phyloP scores from a whole-genome alignment of 30 jellyfish, hydroid and myxozoan species.

The Nemopilema nomurai region DNA sequence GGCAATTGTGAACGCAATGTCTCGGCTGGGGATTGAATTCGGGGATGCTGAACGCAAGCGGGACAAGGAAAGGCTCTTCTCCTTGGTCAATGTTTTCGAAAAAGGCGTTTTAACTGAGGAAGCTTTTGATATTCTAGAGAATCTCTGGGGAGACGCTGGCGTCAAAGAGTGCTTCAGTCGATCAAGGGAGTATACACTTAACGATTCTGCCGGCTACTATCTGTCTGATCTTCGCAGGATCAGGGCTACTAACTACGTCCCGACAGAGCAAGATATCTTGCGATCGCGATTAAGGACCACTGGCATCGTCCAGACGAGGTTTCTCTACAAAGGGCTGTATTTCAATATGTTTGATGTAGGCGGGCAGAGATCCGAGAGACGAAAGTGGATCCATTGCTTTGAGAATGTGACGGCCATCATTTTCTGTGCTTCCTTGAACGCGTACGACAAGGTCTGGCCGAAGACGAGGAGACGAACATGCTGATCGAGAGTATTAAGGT shows the following conservation, averaged over 20 bases:
- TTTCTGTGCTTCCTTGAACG: conserved; percentile 27
- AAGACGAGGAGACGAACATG: conserved; percentile 31
- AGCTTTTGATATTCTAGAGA: background rate
- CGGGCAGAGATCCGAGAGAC: conserved; percentile 72
- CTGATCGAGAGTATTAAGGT: conserved; percentile 36
- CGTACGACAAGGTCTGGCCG: conserved; percentile 21
- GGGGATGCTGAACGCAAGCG: conserved; percentile 1
- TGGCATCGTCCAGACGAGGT: conserved; percentile 40
- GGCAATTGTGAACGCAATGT: background rate
- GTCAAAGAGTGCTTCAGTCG: conserved; percentile 21
- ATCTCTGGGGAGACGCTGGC: conserved; percentile 37
- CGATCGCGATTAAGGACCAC: conserved; percentile 44
- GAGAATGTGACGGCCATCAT: conserved; percentile 61
- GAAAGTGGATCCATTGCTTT: conserved; percentile 68
- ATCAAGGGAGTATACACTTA: background rate
- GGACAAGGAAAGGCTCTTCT: background rate
- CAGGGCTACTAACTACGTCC: conserved; percentile 32
- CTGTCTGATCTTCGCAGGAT: conserved; percentile 15
- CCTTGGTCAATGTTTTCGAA: background rate
- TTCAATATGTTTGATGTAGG: conserved; percentile 71
- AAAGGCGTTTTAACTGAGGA: background rate
- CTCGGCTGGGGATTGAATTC: background rate
- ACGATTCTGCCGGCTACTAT: conserved; percentile 32
- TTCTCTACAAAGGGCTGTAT: conserved; percentile 7
- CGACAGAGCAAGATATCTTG: conserved; percentile 58